A percentile compares a stretch with the other conserved stretches of the same genome.
These are phyloP conservation scores for Philotrypesis tridentata DNA, from an alignment of 1,140 invertebrate genomes.

Conservation along the genomic window DNA sequence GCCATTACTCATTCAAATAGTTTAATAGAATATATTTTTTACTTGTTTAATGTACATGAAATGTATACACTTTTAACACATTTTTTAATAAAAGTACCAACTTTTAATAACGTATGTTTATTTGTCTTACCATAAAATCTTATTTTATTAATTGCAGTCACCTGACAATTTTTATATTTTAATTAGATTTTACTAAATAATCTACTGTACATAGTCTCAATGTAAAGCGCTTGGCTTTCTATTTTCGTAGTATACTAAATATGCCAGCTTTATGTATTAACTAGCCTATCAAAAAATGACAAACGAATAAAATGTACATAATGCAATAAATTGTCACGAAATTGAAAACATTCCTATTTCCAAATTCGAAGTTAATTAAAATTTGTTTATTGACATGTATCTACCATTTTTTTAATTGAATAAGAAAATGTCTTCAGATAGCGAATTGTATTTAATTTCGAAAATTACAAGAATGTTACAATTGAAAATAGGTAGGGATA, in stretches of 20 bases:
- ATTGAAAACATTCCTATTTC: background rate
- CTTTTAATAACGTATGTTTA: constrained; percentile 5
- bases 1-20: constrained; percentile 19
- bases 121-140: background rate
- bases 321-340: background rate
- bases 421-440: too few species aligned
- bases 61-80: background rate
- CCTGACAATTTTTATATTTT: too few species aligned
- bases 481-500: background rate
- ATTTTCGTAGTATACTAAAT: background rate
- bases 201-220: background rate
- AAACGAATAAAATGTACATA: background rate
- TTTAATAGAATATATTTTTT: background rate
- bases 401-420: too few species aligned
- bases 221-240: background rate
- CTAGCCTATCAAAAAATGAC: background rate
- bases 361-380: too few species aligned
- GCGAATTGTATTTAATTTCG: too few species aligned
- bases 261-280: background rate
- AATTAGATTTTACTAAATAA: background rate
- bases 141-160: background rate
- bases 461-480: too few species aligned
- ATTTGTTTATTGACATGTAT: too few species aligned
- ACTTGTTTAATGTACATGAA: background rate
- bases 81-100: constrained; percentile 28